Conservation (phyloP, 2,113 vertebrate species). For the Eretmochelys imbricata region DNA sequence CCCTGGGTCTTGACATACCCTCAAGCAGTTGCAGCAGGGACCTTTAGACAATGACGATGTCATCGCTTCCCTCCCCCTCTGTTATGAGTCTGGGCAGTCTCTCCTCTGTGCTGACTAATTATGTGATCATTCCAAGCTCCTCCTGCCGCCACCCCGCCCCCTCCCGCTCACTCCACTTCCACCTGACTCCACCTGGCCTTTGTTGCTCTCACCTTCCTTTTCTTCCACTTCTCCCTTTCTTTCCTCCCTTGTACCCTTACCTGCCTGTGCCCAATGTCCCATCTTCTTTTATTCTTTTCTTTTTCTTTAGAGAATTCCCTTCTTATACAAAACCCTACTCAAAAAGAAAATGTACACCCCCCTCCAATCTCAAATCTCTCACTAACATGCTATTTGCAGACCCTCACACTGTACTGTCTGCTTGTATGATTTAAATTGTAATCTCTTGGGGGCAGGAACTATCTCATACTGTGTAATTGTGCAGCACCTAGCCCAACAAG, state of each 20-base stretch:
- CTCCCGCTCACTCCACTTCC: not conserved
- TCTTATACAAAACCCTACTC: not conserved
- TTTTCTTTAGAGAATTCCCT: not conserved
- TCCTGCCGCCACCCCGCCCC: not conserved
- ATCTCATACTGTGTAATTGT: no score
- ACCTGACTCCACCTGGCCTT: slow-evolving; percentile 11
- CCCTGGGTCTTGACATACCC: not conserved
- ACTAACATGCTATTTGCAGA: rapidly evolving
- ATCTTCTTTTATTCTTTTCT: not conserved
- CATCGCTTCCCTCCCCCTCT: not conserved
- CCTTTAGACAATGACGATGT: not conserved
- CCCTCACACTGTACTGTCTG: not conserved
- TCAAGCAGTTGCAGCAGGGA: not conserved
- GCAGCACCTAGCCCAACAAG: no score
- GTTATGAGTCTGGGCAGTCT: not conserved
- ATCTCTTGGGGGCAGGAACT: no score
- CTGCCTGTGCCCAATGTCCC: not conserved
- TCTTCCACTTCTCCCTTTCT: not conserved
- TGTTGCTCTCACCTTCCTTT: not conserved
- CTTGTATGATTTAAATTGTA: no score
- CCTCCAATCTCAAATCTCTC: not conserved
- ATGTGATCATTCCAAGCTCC: not conserved
- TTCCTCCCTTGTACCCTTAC: not conserved
- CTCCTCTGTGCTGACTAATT: no score
- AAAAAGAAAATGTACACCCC: not conserved